Base-by-base conservation (phyloP, 2,797 vertebrate species). In the Mionectes olivaceus region DNA sequence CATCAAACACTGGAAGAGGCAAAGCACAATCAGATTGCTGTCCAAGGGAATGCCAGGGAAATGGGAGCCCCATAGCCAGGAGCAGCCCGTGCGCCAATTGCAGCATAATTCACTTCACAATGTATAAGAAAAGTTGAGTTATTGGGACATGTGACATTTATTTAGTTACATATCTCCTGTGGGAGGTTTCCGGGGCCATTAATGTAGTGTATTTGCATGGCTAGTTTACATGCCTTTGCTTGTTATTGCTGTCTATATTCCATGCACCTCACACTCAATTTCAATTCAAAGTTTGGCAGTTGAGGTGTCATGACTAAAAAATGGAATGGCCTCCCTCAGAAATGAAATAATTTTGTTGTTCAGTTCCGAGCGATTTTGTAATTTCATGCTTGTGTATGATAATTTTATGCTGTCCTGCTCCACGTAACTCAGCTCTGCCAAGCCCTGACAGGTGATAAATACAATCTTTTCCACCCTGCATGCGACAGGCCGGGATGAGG, bases 301-400 rank as follows among this genome's bases (percentile, higher is more conserved):
- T 97, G 97, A 97, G 98, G 98, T 98, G 98, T 99, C 98, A 99
- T 97, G 97, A 98, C 98, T 98, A 98, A 98, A 98, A 98, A 98
- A 98, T 98, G 98, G 98, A 98, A 98, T 97, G 97, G 98, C 97
- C 98, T 98, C 98, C 97, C 97, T 98, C 97, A 94, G 97, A 98
- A 98, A 99, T 99, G 98, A 99, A 99, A 99, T 99, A 98, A 99
- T 99, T 99, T 99, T 99, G 99, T 99, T 99, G 99, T 99, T 98
- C 98, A 99, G 99, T 99, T 99, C 99, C 98, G 97, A 99, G 99
- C 98, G 98, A 98, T 99, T 99, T 99, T 99, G 99, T 99, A 99
- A 99, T 99, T 99, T 99, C 99, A 99, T 99, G 99, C 99, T 99
- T 99, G 99, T 99, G 99, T 99, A 99, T 99, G 99, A 99, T 99